These are phyloP conservation scores for Rhabdornis inornatus DNA, from an alignment of 2,113 vertebrate genomes.

Conservation along the genomic window DNA sequence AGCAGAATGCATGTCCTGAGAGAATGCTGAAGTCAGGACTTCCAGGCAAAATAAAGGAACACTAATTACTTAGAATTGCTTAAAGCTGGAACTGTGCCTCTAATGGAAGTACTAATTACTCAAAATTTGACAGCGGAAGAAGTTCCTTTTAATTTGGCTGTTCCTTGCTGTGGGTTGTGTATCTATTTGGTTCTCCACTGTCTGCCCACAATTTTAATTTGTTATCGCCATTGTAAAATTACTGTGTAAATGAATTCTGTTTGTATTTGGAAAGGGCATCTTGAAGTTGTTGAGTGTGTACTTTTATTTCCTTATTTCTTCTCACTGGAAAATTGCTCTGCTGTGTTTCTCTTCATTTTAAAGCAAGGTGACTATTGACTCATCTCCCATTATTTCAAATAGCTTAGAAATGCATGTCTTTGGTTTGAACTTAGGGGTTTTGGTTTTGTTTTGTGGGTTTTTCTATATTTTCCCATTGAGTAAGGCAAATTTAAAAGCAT, in stretches of 20 bases:
- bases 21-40: slow-evolving; percentile 61
- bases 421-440: neutral
- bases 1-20: neutral
- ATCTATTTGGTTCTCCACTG: neutral
- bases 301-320: neutral
- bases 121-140: neutral
- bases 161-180: neutral
- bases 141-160: slow-evolving; percentile 7
- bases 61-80: slow-evolving; percentile 52
- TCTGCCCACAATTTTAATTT: neutral
- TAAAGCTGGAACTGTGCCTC: slow-evolving; percentile 24
- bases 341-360: neutral
- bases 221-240: neutral
- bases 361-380: neutral
- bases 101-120: slow-evolving; percentile 39
- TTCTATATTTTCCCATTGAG: neutral
- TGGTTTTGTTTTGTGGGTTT: neutral
- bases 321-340: neutral
- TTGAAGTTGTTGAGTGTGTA: neutral
- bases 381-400: neutral
- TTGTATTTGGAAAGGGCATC: neutral
- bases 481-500: neutral
- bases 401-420: neutral
- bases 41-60: slow-evolving; percentile 30
- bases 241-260: neutral